A percentile compares a stretch with the other conserved stretches of the same genome.
These are phyloP conservation scores for Lordiphosa mommai DNA, from an alignment of 1,140 invertebrate genomes.

Conservation along the genomic window DNA sequence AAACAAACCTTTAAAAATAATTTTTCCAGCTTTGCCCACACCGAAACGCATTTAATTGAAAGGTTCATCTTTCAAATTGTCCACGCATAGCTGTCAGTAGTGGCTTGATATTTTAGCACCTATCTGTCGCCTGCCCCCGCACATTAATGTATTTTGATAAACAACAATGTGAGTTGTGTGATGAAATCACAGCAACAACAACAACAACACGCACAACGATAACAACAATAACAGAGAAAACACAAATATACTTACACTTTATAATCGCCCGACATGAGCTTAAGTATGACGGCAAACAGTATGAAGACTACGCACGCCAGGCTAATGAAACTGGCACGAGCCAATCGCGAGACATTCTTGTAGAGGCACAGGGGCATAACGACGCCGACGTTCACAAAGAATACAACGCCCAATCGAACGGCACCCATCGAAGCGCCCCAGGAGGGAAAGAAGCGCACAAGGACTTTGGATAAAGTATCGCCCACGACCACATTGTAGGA, in stretches of 20 bases:
- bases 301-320: constrained; percentile 89
- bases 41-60: too few relatives aligned
- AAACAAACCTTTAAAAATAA: too few relatives aligned
- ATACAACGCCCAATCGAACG: constrained; percentile 88
- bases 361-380: constrained; percentile 92
- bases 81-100: constrained; percentile 2
- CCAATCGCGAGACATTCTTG: constrained; percentile 88
- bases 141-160: constrained; percentile 13
- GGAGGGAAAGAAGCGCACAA: constrained; percentile 83
- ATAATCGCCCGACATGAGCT: constrained; percentile 83
- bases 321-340: constrained; percentile 90
- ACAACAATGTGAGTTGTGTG: constrained; percentile 3
- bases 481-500: constrained; percentile 95
- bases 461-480: constrained; percentile 92
- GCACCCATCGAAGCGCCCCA: constrained; percentile 81
- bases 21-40: too few relatives aligned
- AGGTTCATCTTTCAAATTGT: background rate
- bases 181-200: constrained; percentile 1
- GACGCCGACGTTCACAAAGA: constrained; percentile 86
- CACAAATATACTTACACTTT: constrained; percentile 65
- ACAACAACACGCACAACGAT: too few relatives aligned
- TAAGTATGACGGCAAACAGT: constrained; percentile 83
- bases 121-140: background rate
- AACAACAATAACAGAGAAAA: background rate
- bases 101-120: constrained; percentile 2